Evolutionary conservation across 2,797 vertebrate species (phyloP), one percentile per base, ranked within the genome.

Genomic region (Scolopax bukidnonensis): DNA sequence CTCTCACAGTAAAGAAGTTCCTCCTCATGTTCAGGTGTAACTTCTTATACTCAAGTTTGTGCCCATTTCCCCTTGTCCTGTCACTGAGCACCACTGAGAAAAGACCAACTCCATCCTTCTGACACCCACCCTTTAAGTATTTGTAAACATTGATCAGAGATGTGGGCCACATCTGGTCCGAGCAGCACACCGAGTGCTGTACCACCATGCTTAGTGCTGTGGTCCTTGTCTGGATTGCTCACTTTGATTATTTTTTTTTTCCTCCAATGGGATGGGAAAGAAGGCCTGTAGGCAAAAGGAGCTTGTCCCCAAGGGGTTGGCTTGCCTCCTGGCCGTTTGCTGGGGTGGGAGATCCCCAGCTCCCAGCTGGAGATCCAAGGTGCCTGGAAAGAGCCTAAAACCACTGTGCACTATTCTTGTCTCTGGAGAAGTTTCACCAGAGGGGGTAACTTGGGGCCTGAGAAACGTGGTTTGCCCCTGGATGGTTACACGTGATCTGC

Each of bases 191-290:
- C 1, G 1, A 48, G 57, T 40, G 36, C 59, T 28, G 36, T 36
- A 19, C 59, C 36, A 61, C 25, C 8, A 3, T 2, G 11, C 16
- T 48, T n/a, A 10, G 27, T 15, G 28, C 45, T 50, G 12, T 0
- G 3, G 16, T 28, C 36, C 41, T 47, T 43, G 10, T 32, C 38
- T 0, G 1, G 21, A 6, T 24, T 1, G 5, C 43, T 56, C 1
- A 3, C 19, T 63, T 50, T 36, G 27, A 6, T 47, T 43, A 8
- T 43, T 43, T 43, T 43, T 43, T 45, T 23, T 40, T 36, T 84
- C 36, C 36, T 61, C 45, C 68, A 1, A 19, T 36, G 30, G 48
- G n/a, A 2, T 70, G 15, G 30, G 12, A 50, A 36, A 67, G 24
- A 54, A n/a, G 63, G 20, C 24, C 64, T 9, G 9, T 5, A n/a